Evolutionary conservation across 2,797 vertebrate genomes (phyloP), one percentile per base, ranked within the genome.

Genomic region (Halcyon chelicuti): DNA sequence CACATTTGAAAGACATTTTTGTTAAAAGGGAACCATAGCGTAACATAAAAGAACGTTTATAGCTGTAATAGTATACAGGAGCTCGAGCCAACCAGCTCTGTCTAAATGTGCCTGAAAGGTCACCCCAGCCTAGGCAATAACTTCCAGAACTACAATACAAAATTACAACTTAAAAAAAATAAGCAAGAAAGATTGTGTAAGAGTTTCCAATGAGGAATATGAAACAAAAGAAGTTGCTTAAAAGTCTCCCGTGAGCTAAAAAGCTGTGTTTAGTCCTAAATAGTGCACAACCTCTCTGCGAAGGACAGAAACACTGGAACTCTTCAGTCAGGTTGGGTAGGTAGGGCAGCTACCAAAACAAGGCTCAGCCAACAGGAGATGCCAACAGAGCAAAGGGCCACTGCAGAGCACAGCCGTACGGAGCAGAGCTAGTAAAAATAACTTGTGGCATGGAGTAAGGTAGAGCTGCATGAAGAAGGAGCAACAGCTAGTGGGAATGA

Each of bases 21-120:
- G 62, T 92, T 96, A 79, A 86, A 79, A 93, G 47, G 10, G 61
- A 93, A 86, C 71, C 60, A 79, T 16, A 93, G 66, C 2, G 2
- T 82, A 84, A 81, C 70, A 95, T 84, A 86, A 94, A 95, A 95
- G 65, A 61, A 90, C 88, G 83, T 94, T 96, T 95, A 96, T 90
- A 90, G 76, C 74, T 94, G 88, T 90, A 95, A 94, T 35, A 94
- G 73, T 44, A 92, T 66, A 71, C 76, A 78, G 66, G 70, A 84
- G 21, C 75, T 86, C 54, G 90, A 91, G 88, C 95, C 94, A 96
- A 92, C 76, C 39, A 90, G 58, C 54, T 75, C 86, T 57, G 75
- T 79, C 89, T 90, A 40, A 92, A 88, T 66, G 47, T 70, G 93
- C 94, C 95, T 90, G 88, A 90, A 96, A 88, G 93, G 86, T 96